Evolutionary conservation across 1,140 invertebrate species (phyloP).

Genomic region (Ostrea denselamellosa): DNA sequence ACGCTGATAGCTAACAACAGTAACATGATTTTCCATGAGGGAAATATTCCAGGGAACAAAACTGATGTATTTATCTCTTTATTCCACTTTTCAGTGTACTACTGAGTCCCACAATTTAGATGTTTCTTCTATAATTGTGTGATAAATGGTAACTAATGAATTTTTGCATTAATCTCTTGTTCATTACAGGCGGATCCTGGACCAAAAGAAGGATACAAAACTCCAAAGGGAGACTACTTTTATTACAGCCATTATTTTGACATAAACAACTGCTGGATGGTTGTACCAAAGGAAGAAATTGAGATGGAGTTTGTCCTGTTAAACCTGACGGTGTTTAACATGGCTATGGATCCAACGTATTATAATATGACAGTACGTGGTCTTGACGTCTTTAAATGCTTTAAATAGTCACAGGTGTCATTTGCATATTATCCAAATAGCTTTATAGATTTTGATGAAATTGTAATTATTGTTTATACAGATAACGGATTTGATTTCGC

Average conservation of each 20-base stretch:
- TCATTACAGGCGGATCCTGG: not conserved
- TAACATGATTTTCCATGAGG: not conserved
- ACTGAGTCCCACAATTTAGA: not conserved
- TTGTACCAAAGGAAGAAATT: conserved; percentile 46
- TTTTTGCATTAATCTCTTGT: not conserved
- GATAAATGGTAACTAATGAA: not conserved
- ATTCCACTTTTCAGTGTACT: not conserved
- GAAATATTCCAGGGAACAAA: conserved; percentile 42
- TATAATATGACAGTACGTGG: conserved; percentile 2
- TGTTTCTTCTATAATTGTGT: too few relatives aligned
- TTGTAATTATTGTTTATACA: not conserved
- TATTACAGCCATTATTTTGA: conserved; percentile 44
- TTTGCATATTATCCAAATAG: not conserved
- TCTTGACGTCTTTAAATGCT: not conserved
- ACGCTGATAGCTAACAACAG: conserved; percentile 11
- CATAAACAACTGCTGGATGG: conserved; percentile 55
- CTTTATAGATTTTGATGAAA: not conserved
- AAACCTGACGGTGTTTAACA: conserved; percentile 43
- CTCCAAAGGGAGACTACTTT: conserved; percentile 36
- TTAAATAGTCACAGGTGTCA: not conserved
- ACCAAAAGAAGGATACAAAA: not conserved
- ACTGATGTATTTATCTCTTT: conserved; percentile 16
- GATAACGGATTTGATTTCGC: conserved; percentile 33
- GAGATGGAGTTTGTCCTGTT: not conserved
- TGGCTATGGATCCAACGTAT: conserved; percentile 27